A percentile compares a stretch with the other conserved stretches of the same genome.
Evolutionary conservation across 2,888 invertebrate species (phyloP).

Genomic region (Altica lythri): DNA sequence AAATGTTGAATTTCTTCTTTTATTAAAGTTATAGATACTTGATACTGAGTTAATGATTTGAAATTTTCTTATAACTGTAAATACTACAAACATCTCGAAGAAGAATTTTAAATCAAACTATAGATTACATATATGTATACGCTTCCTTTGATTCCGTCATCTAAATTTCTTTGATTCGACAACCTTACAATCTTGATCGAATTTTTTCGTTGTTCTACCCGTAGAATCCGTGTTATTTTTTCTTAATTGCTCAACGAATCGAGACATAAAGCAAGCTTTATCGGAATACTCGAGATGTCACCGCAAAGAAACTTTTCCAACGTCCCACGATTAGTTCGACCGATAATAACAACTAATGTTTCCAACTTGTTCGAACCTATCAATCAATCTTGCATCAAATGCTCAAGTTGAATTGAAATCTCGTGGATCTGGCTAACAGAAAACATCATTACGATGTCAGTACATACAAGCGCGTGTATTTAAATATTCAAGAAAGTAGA

Average conservation of each 20-base stretch:
- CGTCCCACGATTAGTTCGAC: constrained; percentile 46
- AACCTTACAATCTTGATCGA: constrained; percentile 39
- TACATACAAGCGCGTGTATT: not conserved
- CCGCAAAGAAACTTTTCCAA: constrained; percentile 28
- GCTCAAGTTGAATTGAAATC: constrained; percentile 35
- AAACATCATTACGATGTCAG: constrained; percentile 33
- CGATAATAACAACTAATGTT: constrained; percentile 49
- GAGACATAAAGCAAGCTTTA: constrained; percentile 36
- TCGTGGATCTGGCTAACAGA: constrained; percentile 28
- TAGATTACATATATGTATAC: too few relatives aligned
- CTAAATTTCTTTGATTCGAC: constrained; percentile 42
- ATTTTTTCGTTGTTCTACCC: constrained; percentile 38
- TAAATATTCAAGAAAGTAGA: constrained; percentile 2
- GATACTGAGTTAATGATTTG: too few relatives aligned
- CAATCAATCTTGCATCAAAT: constrained; percentile 45
- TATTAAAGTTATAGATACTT: too few relatives aligned
- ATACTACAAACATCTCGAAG: too few relatives aligned
- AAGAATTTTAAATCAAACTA: too few relatives aligned
- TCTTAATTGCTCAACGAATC: constrained; percentile 38
- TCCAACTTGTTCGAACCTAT: constrained; percentile 46
- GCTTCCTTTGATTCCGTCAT: constrained; percentile 29
- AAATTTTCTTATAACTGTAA: too few relatives aligned
- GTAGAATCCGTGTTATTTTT: constrained; percentile 42
- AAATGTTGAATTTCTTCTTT: too few relatives aligned
- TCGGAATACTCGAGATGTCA: constrained; percentile 38